Percentiles rank a stretch among this genome's conserved stretches.
phyloP scores from a whole-genome alignment of 53 echinoderm and acorn worm genomes.

The Paracentrotus lividus region DNA sequence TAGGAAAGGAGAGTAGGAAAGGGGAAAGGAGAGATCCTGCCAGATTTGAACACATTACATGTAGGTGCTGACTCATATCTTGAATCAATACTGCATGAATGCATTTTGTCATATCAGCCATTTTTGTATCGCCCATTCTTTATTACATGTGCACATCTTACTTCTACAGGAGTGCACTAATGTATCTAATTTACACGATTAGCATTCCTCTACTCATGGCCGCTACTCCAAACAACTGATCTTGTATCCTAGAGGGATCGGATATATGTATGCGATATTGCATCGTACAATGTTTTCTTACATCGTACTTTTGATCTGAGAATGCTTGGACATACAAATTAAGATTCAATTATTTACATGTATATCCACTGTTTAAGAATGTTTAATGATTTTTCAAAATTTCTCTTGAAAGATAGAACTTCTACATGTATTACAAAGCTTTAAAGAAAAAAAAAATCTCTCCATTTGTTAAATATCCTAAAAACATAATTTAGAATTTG shows the following conservation, averaged over 20 bases:
- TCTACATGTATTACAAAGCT: too few species aligned
- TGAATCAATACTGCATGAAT: constrained; percentile 64
- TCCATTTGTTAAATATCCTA: too few species aligned
- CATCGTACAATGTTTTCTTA: too few species aligned
- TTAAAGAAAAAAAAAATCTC: too few species aligned
- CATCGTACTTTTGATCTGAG: too few species aligned
- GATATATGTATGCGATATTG: too few species aligned
- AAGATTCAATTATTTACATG: too few species aligned
- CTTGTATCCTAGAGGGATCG: background rate
- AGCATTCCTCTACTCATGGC: constrained; percentile 41
- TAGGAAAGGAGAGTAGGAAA: background rate
- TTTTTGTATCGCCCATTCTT: constrained; percentile 1
- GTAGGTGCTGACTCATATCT: constrained; percentile 56
- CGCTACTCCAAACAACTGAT: background rate
- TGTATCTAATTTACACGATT: constrained; percentile 40
- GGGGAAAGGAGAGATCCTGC: background rate
- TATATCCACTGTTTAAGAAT: too few species aligned
- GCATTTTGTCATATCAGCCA: background rate
- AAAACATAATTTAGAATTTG: background rate
- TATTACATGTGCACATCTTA: background rate
- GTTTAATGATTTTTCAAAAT: too few species aligned
- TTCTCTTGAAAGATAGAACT: too few species aligned
- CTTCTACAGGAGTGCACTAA: constrained; percentile 37
- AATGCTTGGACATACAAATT: too few species aligned
- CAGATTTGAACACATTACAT: constrained; percentile 24